Evolutionary conservation across 2,797 vertebrate species (phyloP).

Genomic region (Smutsia temminckii): DNA sequence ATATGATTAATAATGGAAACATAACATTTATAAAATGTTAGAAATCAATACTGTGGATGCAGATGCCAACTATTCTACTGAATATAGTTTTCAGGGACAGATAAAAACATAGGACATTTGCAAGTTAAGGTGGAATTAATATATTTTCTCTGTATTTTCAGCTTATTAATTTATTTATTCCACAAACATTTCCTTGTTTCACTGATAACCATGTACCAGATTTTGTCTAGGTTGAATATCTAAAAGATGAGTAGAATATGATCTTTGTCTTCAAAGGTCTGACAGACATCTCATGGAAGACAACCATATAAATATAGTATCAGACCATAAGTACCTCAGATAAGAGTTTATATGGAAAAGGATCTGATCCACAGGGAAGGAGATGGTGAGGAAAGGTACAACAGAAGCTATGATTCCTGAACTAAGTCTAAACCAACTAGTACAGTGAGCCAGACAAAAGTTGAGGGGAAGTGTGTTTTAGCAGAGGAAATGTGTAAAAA

Average conservation of each 20-base stretch:
- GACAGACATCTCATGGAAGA: background rate
- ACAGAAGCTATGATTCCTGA: background rate
- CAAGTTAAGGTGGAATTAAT: background rate
- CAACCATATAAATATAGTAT: background rate
- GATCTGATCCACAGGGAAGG: background rate
- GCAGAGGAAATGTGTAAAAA: background rate
- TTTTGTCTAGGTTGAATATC: background rate
- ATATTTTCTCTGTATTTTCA: background rate
- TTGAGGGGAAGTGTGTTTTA: background rate
- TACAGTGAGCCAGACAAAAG: background rate
- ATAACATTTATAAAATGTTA: background rate
- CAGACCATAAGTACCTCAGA: background rate
- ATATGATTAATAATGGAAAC: background rate
- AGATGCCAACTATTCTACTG: background rate
- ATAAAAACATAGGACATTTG: background rate
- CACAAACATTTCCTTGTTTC: background rate
- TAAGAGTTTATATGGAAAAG: background rate
- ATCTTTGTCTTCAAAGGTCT: background rate
- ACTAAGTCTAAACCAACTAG: background rate
- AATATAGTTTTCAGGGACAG: background rate
- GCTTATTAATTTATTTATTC: conserved; percentile 8
- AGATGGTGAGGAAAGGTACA: background rate
- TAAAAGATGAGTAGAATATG: background rate
- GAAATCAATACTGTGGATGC: background rate
- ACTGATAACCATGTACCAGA: background rate